Evolutionary conservation across 2,888 invertebrate genomes (phyloP), one percentile per base, ranked within the genome.

Genomic region (Syritta pipiens): DNA sequence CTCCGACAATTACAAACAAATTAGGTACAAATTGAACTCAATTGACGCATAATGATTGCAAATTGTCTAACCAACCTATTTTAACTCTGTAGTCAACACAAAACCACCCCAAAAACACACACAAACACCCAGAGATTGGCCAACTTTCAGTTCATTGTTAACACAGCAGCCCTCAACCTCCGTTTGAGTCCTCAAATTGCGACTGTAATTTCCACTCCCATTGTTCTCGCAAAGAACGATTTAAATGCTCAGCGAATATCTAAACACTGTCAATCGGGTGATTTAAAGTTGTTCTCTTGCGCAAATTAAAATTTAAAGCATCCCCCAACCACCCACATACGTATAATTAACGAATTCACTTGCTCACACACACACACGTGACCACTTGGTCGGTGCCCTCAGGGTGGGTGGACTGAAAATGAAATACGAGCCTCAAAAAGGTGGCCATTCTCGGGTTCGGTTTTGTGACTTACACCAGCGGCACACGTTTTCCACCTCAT

Each of bases 1-100:
- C 51, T 30, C 76, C 30, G 69, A 77, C 71, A 77, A 65, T 71
- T 55, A 59, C 77, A 77, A 77, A 60, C 77, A 77, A 77, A 77
- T 77, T 77, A 65, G 57, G 46, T 60, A 65, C 63, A 65, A 77
- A 71, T 71, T 71, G 65, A 65, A 60, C 59, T 77, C 77, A 77
- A 77, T 77, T 71, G 77, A 65, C 17, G 77, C 77, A 71, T 77
- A 77, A 77, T 77, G 63, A 77, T 71, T 65, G 63, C 59, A 48
- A 26, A 69, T 77, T 71, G 46, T 65, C 59, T 59, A 77, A 71
- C 51, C 28, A 57, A 65, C 53, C 59, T 48, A 60, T 46, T 60
- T 75, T 48, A 6, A 67, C 44, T 65, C 35, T 17, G n/a, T n/a
- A 24, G 3, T 48, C 30, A 10, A 30, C 9, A 1, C n/a, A n/a